Evolutionary conservation across 2,888 invertebrate genomes (phyloP).

Genomic region (Drosophila sordidula): DNA sequence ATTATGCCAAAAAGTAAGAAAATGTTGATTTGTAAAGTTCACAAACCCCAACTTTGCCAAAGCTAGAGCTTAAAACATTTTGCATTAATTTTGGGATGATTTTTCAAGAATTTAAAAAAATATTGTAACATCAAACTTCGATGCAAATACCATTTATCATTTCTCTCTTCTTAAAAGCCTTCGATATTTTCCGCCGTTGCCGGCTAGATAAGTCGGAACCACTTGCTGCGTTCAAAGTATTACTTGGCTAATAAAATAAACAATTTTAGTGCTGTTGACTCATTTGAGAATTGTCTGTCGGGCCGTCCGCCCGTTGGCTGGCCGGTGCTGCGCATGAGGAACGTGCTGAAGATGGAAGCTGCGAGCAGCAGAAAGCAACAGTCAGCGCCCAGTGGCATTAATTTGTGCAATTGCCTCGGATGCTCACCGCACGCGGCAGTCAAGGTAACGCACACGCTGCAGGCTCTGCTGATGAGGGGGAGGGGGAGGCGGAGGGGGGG

Average conservation of each 20-base stretch:
- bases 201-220: slow-evolving; percentile 7
- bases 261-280: slow-evolving; percentile 83
- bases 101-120: too few species aligned
- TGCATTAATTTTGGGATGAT: too few species aligned
- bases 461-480: slow-evolving; percentile 37
- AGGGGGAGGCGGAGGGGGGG: not conserved
- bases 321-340: slow-evolving; percentile 35
- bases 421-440: slow-evolving; percentile 35
- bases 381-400: slow-evolving; percentile 74
- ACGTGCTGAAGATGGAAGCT: slow-evolving; percentile 29
- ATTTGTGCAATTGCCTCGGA: slow-evolving; percentile 73
- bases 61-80: too few species aligned
- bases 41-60: too few species aligned
- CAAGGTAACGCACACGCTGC: slow-evolving; percentile 49
- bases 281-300: slow-evolving; percentile 84
- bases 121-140: too few species aligned
- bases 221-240: slow-evolving; percentile 45
- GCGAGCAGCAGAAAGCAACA: slow-evolving; percentile 43
- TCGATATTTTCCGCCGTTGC: too few species aligned
- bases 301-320: slow-evolving; percentile 14
- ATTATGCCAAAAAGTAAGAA: too few species aligned
- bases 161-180: too few species aligned
- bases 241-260: slow-evolving; percentile 82
- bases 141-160: too few species aligned
- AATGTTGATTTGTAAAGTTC: too few species aligned